Evolutionary conservation across 2,888 invertebrate genomes (phyloP), one percentile per base, ranked within the genome.

Genomic region (Maniola hyperantus): DNA sequence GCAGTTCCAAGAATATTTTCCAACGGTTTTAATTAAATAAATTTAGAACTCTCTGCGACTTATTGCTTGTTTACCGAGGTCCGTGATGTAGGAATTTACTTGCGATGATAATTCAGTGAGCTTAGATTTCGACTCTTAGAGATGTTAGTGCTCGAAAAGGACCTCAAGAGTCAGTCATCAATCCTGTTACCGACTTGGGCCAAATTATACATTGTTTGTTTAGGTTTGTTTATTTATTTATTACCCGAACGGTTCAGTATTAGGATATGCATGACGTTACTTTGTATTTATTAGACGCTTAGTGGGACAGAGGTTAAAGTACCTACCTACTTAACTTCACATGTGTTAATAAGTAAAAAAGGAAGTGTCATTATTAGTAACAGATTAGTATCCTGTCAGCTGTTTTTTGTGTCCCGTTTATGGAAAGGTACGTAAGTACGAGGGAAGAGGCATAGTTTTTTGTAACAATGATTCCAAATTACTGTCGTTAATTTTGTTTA

Each of bases 301-400:
- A 20, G 36, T 18, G 13, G n/a, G 6, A 36, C 15, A 39, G 18
- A 50, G 53, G 26, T 39, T 26, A 62, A 42, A 57, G 42, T 51
- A 51, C 26, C 57, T 44, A 68, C 34, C 61, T 42, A 51, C 26
- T 61, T 44, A 68, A 42, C 61, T 42, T 79, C 81, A 77, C 86
- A 86, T 82, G 83, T 87, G 85, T 81, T 79, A 78, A 77, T 77
- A 79, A 79, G 80, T 79, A 77, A 81, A 84, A 82, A 83, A 84
- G 85, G 81, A 73, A 69, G 53, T 65, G 67, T 63, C 64, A 72
- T 71, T 71, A 71, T 71, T 69, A 63, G 66, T 66, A 66, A 72
- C 65, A 71, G 69, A 71, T 71, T 72, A 68, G 59, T 63, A 68
- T 65, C 65, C 59, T 65, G 62, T 68, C 65, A 66, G 63, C 58